phyloP scores from a whole-genome alignment of 2,113 vertebrate genomes.

The Platysteira castanea region DNA sequence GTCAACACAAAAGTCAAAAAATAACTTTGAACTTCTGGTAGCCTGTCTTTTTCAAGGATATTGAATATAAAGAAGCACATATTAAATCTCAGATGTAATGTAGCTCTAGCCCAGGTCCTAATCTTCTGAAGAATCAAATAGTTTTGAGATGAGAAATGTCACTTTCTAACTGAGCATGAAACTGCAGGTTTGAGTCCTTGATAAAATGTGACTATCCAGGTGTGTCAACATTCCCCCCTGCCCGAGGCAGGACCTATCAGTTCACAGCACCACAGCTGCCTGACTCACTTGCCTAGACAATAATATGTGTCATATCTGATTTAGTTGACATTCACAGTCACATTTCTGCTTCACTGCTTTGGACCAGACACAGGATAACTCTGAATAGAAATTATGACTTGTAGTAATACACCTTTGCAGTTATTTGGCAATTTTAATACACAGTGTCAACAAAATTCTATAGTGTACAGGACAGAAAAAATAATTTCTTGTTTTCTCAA shows the following conservation, averaged over 20 bases:
- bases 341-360: neutral
- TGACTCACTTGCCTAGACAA: neutral
- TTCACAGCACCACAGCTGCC: neutral
- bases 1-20: neutral
- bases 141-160: constrained; percentile 16
- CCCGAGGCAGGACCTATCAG: constrained; percentile 11
- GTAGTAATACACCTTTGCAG: neutral
- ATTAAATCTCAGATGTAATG: neutral
- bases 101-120: neutral
- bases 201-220: constrained; percentile 20
- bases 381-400: neutral
- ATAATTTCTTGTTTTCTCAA: neutral
- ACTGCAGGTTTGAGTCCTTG: constrained; percentile 14
- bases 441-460: neutral
- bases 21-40: neutral
- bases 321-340: neutral
- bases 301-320: neutral
- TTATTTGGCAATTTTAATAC: neutral
- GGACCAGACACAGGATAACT: neutral
- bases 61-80: neutral
- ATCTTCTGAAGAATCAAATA: constrained; percentile 3
- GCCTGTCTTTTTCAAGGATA: neutral
- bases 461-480: neutral
- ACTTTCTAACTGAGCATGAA: constrained; percentile 32
- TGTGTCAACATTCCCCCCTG: constrained; percentile 35